Evolutionary conservation across 2,797 vertebrate species (phyloP).

Genomic region (Agapornis canus): DNA sequence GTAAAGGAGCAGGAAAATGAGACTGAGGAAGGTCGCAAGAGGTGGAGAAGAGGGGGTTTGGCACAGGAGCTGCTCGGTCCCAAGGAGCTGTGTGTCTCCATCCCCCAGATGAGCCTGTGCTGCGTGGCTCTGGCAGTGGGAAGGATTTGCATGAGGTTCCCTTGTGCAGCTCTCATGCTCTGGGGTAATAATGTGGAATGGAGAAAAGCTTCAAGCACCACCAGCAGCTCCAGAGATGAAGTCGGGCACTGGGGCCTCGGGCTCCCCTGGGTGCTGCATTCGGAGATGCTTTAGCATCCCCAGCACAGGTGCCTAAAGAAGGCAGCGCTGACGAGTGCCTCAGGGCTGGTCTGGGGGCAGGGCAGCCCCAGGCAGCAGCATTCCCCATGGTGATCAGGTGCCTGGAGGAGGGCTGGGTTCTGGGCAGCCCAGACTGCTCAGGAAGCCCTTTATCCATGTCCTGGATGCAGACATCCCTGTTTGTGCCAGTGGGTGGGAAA

Average conservation of each 20-base stretch:
- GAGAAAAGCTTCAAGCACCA: background rate
- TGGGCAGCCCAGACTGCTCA: background rate
- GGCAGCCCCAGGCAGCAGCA: background rate
- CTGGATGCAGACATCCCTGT: background rate
- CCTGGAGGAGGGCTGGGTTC: background rate
- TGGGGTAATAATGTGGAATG: background rate
- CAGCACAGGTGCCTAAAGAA: background rate
- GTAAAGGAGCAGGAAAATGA: background rate
- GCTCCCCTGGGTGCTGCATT: background rate
- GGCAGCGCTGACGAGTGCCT: rapidly evolving
- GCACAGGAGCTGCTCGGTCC: background rate
- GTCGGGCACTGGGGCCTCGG: background rate
- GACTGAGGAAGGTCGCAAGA: background rate
- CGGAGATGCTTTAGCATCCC: background rate
- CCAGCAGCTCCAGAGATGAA: background rate
- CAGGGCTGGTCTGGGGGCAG: background rate
- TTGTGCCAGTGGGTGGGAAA: background rate
- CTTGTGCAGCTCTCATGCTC: rapidly evolving
- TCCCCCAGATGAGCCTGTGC: background rate
- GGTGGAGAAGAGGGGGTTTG: background rate
- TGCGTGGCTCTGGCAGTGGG: background rate
- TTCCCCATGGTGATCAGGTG: rapidly evolving
- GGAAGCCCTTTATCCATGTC: background rate
- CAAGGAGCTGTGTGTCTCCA: rapidly evolving
- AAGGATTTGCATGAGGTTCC: background rate